Percentiles rank a stretch among this genome's conserved stretches.
phyloP scores from a whole-genome alignment of 1,140 invertebrate species.

The Cyphomyrmex costatus region DNA sequence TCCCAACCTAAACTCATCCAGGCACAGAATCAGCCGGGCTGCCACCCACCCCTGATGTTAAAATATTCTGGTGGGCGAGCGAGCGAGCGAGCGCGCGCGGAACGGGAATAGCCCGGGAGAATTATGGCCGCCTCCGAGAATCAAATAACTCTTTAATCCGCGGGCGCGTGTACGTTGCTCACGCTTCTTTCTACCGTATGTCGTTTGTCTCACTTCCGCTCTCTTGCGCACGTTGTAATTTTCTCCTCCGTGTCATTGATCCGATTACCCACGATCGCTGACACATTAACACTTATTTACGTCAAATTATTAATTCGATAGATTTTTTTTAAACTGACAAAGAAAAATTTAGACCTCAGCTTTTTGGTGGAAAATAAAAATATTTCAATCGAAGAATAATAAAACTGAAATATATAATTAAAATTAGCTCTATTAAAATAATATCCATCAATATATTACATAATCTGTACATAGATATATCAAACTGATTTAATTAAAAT shows the following conservation, averaged over 20 bases:
- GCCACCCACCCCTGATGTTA: slow-evolving; percentile 86
- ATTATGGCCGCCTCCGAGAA: slow-evolving; percentile 86
- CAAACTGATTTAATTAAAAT: not conserved
- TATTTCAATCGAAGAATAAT: not conserved
- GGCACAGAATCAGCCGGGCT: slow-evolving; percentile 73
- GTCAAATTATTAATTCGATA: not conserved
- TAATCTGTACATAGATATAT: not conserved
- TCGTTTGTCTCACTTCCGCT: slow-evolving; percentile 42
- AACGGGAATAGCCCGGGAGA: slow-evolving; percentile 86
- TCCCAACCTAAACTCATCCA: slow-evolving; percentile 72
- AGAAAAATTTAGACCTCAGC: not conserved
- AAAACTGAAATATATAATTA: not conserved
- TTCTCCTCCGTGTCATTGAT: slow-evolving; percentile 47
- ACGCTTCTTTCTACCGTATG: slow-evolving; percentile 66
- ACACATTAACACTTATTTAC: slow-evolving; percentile 26
- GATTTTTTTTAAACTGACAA: not conserved
- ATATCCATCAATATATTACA: not conserved
- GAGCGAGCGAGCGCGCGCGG: slow-evolving; percentile 73
- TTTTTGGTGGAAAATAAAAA: not conserved
- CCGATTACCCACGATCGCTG: slow-evolving; percentile 29
- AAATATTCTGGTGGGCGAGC: slow-evolving; percentile 85
- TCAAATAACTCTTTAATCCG: slow-evolving; percentile 87
- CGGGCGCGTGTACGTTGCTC: slow-evolving; percentile 78
- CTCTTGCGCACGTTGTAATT: slow-evolving; percentile 43
- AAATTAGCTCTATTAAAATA: not conserved